Conservation (phyloP, 2,113 vertebrate genomes). For the Turdus rufiventris region DNA sequence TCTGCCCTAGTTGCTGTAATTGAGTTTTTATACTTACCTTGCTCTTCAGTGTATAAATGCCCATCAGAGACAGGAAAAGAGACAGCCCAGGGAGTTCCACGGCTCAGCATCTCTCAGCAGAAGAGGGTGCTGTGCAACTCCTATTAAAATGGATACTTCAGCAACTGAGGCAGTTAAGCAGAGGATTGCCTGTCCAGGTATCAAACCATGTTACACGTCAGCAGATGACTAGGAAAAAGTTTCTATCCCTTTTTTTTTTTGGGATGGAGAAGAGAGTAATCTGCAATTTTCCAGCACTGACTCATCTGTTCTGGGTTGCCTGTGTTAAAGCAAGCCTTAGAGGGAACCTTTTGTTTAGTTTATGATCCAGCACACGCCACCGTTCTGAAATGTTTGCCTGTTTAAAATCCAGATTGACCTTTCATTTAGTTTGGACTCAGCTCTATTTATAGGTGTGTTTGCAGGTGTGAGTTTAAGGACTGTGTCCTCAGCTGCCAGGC, state of each 20-base stretch:
- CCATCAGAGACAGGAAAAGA: not conserved
- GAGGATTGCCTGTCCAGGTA: not conserved
- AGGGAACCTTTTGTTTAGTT: not conserved
- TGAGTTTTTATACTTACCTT: constrained; percentile 42
- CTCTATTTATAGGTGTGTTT: not conserved
- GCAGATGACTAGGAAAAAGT: not conserved
- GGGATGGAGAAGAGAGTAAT: not conserved
- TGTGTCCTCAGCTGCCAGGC: not conserved
- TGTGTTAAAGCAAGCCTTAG: not conserved
- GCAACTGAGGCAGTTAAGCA: not conserved
- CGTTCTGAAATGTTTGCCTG: not conserved
- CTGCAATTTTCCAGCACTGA: constrained; percentile 2
- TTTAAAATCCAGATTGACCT: not conserved
- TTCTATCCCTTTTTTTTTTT: not conserved
- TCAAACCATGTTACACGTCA: not conserved
- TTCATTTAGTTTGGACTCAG: not conserved
- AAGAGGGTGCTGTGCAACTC: constrained; percentile 40
- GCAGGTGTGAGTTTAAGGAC: not conserved
- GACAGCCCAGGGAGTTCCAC: not conserved
- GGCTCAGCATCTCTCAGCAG: constrained; percentile 8
- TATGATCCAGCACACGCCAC: not conserved
- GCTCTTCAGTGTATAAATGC: constrained; percentile 37
- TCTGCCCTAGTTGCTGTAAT: constrained; percentile 28
- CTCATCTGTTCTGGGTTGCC: not conserved
- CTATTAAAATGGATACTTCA: not conserved